Conservation (phyloP, 1,140 invertebrate genomes). For the Pomacea maculata region DNA sequence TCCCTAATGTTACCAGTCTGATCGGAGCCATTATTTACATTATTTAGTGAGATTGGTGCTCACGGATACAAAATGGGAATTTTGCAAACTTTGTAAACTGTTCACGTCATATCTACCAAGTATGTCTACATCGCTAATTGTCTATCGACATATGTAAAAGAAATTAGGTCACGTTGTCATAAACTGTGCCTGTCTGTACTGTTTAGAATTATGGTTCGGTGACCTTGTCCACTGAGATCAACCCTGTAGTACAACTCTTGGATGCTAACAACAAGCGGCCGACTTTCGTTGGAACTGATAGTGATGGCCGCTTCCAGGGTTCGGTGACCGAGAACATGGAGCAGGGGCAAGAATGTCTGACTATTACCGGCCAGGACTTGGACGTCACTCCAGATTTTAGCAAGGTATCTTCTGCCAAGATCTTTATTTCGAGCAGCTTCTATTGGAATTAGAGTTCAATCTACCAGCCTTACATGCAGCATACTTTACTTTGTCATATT, state of each 20-base stretch:
- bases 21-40: no score
- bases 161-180: not conserved
- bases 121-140: no score
- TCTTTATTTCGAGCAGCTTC: no score
- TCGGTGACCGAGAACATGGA: constrained; percentile 50
- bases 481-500: no score
- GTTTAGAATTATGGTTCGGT: constrained; percentile 50
- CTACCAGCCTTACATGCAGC: no score
- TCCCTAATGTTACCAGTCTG: no score
- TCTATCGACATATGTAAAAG: no score
- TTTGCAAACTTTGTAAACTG: no score
- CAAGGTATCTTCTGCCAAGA: not conserved
- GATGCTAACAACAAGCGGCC: constrained; percentile 54
- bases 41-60: no score
- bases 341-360: not conserved
- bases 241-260: constrained; percentile 43
- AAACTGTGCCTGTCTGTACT: not conserved
- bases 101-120: no score
- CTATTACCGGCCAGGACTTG: not conserved
- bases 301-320: constrained; percentile 43
- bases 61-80: no score
- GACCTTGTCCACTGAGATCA: constrained; percentile 47
- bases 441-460: no score
- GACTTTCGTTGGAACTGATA: constrained; percentile 46
- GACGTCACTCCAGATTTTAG: not conserved